These are phyloP conservation scores for Plemyria rubiginata DNA, from an alignment of 2,888 invertebrate genomes.

Conservation along the genomic window DNA sequence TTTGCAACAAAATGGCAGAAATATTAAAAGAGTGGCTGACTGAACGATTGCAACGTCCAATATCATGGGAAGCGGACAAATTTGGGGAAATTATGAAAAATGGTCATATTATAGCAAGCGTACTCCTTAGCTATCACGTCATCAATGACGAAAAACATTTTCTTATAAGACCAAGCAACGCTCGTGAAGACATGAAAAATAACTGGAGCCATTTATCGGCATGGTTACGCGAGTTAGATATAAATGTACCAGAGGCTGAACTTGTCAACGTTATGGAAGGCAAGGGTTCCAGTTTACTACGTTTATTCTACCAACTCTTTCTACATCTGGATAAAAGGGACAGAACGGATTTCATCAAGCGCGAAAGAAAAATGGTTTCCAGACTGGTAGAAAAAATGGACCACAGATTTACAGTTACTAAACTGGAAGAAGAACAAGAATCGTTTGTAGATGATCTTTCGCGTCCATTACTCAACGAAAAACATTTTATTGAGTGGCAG, in stretches of 20 bases:
- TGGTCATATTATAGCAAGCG: constrained; percentile 82
- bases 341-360: constrained; percentile 80
- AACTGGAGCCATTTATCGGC: constrained; percentile 81
- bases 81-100: constrained; percentile 85
- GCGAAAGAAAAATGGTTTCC: constrained; percentile 74
- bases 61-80: constrained; percentile 81
- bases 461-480: constrained; percentile 73
- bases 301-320: constrained; percentile 86
- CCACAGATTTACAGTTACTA: constrained; percentile 67
- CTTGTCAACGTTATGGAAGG: constrained; percentile 78
- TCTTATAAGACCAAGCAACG: constrained; percentile 70
- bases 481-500: constrained; percentile 85
- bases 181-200: constrained; percentile 68
- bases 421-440: constrained; percentile 60
- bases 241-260: constrained; percentile 72
- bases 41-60: constrained; percentile 79
- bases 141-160: constrained; percentile 83
- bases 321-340: constrained; percentile 85
- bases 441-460: constrained; percentile 72
- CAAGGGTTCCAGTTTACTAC: constrained; percentile 78
- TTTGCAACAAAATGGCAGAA: constrained; percentile 77
- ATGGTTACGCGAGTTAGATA: constrained; percentile 82
- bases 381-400: constrained; percentile 68
- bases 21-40: constrained; percentile 86
- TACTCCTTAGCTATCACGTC: constrained; percentile 85